Percentiles rank a stretch among this genome's conserved stretches.
phyloP scores from a whole-genome alignment of 2,113 vertebrate species.

The Myiagra hebetior region DNA sequence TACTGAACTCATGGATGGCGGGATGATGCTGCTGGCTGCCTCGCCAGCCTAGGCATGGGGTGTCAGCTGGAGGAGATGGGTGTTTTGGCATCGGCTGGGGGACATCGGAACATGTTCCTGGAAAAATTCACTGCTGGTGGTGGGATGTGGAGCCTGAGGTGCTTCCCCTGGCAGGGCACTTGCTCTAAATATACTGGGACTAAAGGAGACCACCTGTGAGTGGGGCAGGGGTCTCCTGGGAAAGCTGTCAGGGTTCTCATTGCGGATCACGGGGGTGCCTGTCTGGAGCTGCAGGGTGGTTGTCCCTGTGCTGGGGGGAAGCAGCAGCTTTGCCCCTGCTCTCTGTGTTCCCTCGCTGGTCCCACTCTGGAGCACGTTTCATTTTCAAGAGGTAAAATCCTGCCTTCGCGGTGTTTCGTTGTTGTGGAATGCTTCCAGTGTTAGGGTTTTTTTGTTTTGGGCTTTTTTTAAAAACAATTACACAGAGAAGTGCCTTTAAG shows the following conservation, averaged over 20 bases:
- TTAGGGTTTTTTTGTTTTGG: not conserved
- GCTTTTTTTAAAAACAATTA: not conserved
- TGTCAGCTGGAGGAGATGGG: not conserved
- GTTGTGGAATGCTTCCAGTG: not conserved
- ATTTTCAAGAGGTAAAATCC: not conserved
- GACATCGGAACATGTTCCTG: not conserved
- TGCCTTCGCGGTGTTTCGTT: fast-evolving
- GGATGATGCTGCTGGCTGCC: not conserved
- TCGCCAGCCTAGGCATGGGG: not conserved
- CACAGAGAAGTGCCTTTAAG: not conserved
- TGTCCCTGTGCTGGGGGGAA: not conserved
- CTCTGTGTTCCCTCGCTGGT: not conserved
- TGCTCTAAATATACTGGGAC: not conserved
- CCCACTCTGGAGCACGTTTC: fast-evolving
- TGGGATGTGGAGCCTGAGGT: not conserved
- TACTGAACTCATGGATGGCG: not conserved
- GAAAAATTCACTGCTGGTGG: not conserved
- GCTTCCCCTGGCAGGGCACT: not conserved
- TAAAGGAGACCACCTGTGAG: not conserved
- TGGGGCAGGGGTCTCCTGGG: not conserved
- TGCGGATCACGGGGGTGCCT: fast-evolving
- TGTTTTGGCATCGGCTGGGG: not conserved
- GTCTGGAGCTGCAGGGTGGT: not conserved
- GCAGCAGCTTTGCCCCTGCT: not conserved
- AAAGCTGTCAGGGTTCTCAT: fast-evolving